A percentile compares a stretch with the other conserved stretches of the same genome.
Conservation (phyloP, 1,140 invertebrate genomes). For the Drosophila persimilis region DNA sequence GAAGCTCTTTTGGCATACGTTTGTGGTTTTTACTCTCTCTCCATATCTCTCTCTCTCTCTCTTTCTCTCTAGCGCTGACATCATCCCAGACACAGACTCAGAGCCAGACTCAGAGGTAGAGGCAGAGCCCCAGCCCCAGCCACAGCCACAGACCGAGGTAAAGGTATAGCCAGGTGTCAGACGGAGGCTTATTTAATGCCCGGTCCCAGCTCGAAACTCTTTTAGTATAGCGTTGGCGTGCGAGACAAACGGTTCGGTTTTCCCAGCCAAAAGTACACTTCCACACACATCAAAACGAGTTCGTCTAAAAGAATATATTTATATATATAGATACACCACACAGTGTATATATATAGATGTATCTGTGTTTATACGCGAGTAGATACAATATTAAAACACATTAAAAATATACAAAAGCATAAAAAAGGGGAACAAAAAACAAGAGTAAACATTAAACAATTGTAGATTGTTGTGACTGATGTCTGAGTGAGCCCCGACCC, state of each 20-base stretch:
- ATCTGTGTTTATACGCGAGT: conserved; percentile 4
- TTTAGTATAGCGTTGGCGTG: conserved; percentile 82
- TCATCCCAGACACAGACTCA: conserved; percentile 48
- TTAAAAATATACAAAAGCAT: conserved; percentile 53
- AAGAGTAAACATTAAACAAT: conserved; percentile 39
- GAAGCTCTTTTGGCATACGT: neutral
- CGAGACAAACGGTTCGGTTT: conserved; percentile 73
- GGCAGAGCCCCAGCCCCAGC: conserved; percentile 23
- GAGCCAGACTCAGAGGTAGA: conserved; percentile 24
- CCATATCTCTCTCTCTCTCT: too few species aligned
- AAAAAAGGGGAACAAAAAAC: conserved; percentile 51
- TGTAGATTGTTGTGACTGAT: conserved; percentile 42
- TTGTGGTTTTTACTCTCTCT: too few species aligned
- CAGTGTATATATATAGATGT: conserved; percentile 4
- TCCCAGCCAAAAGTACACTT: conserved; percentile 22
- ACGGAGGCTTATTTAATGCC: conserved; percentile 70
- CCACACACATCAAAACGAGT: conserved; percentile 23
- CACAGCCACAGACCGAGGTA: conserved; percentile 28
- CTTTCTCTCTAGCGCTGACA: conserved; percentile 58
- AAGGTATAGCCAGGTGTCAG: conserved; percentile 58
- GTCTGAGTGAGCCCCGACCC: conserved; percentile 28
- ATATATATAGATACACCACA: conserved; percentile 1
- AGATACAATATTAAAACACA: conserved; percentile 22
- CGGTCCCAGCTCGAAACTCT: conserved; percentile 67
- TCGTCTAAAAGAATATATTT: conserved; percentile 24